Base-by-base conservation (phyloP, 2,888 invertebrate genomes). In the Amphipoea oculea region DNA sequence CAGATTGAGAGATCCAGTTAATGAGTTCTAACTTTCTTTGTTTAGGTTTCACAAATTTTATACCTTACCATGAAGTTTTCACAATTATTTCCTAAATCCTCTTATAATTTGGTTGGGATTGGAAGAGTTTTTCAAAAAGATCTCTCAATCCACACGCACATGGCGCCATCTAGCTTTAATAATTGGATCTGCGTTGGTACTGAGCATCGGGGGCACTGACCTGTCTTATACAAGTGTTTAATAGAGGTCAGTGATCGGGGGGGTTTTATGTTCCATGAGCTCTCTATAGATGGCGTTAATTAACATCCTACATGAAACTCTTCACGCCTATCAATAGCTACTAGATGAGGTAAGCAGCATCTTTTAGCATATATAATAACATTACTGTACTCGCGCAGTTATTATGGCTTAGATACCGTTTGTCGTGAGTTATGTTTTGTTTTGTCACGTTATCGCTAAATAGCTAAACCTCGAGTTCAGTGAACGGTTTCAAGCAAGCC, bases 251-350 rank as follows among this genome's bases (percentile, higher is more conserved):
- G 36, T 36, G 36, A 36, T 36, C 36, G 36, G 36, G 17, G 29
- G 0, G 17, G 1, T 20, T 29, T 48, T 40, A 3, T 2, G 51
- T 84, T 78, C 4, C 5, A 3, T 9, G 2, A 14, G 23, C 4
- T 17, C 14, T 20, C 1, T 40, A 57, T 12, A 81, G 84, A 84
- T 84, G 84, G 66, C 79, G 70, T 29, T 66, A 45, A 17, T 6
- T n/a, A 65, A 42, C 7, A n/a, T 69, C 14, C 14, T 23, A 12
- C 11, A 29, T 57, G 14, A 17, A 36, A 48, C 2, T 42, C 17
- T 57, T 73, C 40, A 63, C 14, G 54, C 68, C 11, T 57, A 5
- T 14, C 29, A 29, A 62, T 17, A 48, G 20, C 7, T 54, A 51
- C 0, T 17, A 1, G 4, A 42, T 3, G 14, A 45, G 70, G 20